Evolutionary conservation across 2,888 invertebrate genomes (phyloP), one percentile per base, ranked within the genome.

Genomic region (Agriopis marginaria): DNA sequence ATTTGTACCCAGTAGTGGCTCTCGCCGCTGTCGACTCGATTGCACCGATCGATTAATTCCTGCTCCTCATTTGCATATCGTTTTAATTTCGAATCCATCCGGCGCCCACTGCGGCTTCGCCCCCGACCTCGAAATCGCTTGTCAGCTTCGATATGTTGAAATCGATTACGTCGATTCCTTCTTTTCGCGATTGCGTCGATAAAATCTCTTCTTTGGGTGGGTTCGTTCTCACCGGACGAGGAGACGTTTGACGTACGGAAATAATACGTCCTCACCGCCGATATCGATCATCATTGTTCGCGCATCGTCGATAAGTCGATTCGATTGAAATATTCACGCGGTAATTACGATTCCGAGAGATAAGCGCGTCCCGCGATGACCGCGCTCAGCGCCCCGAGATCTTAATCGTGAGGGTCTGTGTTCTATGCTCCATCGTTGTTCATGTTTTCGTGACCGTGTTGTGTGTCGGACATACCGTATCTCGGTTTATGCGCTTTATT

Each of bases 21-120:
- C 85, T 86, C 86, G 88, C 83, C 82, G 84, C 87, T 85, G 88
- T 89, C 91, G 85, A 86, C 81, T 88, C 89, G 89, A 89, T 88
- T 90, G 89, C 89, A 83, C 80, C 80, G 83, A 83, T 86, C 89
- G 89, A 91, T 91, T 92, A 90, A 90, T 91, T 88, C 89, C 85
- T 84, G 82, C 78, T 82, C 78, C 80, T 86, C 84, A 93, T 93
- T 93, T 93, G 90, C 92, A 93, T 93, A 91, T 88, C 86, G 89
- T 89, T 92, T 92, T 91, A 91, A 93, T 92, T 91, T 92, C 84
- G 88, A 88, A 88, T 87, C 83, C 91, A 90, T 90, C 90, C 89
- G 89, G 91, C 92, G 91, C 90, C 91, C 91, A 89, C 90, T 85
- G 88, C 79, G 86, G 78, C 86, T 87, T 88, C 88, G 87, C 83